Percentiles rank a stretch among this genome's conserved stretches.
Conservation (phyloP, 2,797 vertebrate genomes). For the Platyrinchus mystaceus region DNA sequence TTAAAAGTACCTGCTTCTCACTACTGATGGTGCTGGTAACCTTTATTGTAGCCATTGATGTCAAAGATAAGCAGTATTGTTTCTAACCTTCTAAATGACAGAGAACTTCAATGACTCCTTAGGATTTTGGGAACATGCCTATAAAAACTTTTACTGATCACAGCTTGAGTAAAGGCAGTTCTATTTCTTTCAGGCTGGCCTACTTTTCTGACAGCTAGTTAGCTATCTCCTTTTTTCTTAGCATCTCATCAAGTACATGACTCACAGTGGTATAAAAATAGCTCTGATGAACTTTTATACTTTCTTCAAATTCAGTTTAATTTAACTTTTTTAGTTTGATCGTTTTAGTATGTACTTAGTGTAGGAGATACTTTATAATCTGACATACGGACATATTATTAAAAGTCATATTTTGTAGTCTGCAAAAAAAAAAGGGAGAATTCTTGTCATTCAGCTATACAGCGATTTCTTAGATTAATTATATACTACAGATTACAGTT, state of each 20-base stretch:
- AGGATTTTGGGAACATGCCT: not conserved
- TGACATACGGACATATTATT: not conserved
- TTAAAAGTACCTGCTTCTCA: not conserved
- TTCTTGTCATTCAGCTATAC: not conserved
- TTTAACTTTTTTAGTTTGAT: not conserved
- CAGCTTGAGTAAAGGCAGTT: not conserved
- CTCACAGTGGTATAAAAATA: not conserved
- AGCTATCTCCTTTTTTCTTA: not conserved
- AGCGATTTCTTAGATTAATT: not conserved
- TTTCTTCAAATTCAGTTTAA: not conserved
- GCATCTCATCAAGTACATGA: not conserved
- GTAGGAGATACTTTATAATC: not conserved
- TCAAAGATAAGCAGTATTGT: not conserved
- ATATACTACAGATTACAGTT: not conserved
- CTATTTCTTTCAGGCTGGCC: not conserved
- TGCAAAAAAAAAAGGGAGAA: not conserved
- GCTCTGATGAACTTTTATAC: not conserved
- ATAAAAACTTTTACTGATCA: not conserved
- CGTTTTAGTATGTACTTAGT: not conserved
- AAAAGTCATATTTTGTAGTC: not conserved
- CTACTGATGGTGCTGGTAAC: not conserved
- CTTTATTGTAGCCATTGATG: not conserved
- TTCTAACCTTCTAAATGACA: not conserved
- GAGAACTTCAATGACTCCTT: not conserved
- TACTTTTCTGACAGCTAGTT: not conserved